Evolutionary conservation across 1,140 invertebrate species (phyloP), one percentile per base, ranked within the genome.

Genomic region (Mycetomoellerius zeteki): DNA sequence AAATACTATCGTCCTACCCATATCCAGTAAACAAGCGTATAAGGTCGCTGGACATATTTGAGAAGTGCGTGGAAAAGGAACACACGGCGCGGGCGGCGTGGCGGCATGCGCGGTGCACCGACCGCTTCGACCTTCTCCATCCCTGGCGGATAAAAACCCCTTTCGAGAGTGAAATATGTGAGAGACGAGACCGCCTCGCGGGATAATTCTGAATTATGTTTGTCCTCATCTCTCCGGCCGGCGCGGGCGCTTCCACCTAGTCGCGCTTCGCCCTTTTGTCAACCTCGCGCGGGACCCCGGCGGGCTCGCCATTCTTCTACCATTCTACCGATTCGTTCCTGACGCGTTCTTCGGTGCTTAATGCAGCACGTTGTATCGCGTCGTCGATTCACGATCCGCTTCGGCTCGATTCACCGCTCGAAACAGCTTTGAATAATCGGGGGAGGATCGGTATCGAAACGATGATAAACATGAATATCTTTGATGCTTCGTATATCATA

Each of bases 151-250:
- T 86, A 88, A 93, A 88, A 92, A 93, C 92, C 91, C 93, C 87
- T 92, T 93, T 92, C 89, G 89, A 56, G 85, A 91, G 87, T 95
- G 93, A 95, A 93, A 93, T 94, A 94, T 94, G 92, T 90, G 91
- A 88, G 89, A 93, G 89, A 93, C 72, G 82, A 90, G 91, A 89
- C 89, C 91, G 91, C 92, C 91, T 93, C 89, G 90, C 89, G 88
- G 92, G 93, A 94, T 95, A 94, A 95, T 95, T 94, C 94, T 94
- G 93, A 95, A 94, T 94, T 94, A 94, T 95, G 93, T 92, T 91
- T 93, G 92, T 92, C 91, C 93, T 94, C 92, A 87, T 94, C 92
- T 81, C 84, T 87, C 88, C 85, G 75, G 24, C 85, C 80, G 80
- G 69, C 71, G 30, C 85, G 69, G 80, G 69, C 89, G 84, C 86